Evolutionary conservation across 2,113 vertebrate genomes (phyloP).

Genomic region (Sapajus apella): DNA sequence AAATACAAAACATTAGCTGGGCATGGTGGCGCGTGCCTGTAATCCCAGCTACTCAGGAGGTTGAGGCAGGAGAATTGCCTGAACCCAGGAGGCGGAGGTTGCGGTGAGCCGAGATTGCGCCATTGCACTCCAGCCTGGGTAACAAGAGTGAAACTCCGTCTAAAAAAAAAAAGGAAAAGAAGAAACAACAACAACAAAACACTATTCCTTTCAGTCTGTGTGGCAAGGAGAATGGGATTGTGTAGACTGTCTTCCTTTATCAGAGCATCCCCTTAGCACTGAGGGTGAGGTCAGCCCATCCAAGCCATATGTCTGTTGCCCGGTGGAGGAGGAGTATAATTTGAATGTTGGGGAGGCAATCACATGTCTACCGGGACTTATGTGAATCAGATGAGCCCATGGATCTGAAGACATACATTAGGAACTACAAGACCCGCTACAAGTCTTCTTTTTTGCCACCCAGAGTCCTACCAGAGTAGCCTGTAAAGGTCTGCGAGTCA

Average conservation of each 20-base stretch:
- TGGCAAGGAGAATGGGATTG: not conserved
- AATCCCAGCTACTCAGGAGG: no score
- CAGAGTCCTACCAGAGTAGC: not conserved
- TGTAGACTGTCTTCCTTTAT: not conserved
- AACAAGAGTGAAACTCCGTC: no score
- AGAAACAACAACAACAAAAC: no score
- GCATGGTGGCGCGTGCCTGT: no score
- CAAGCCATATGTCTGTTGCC: not conserved
- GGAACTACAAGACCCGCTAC: not conserved
- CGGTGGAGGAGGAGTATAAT: not conserved
- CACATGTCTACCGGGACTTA: not conserved
- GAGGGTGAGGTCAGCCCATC: not conserved
- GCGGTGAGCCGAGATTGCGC: no score
- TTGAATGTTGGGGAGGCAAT: not conserved
- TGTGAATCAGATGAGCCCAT: not conserved
- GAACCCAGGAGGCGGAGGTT: no score
- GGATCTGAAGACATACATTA: not conserved
- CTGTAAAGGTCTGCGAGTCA: not conserved
- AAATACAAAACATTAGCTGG: no score
- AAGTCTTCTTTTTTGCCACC: not conserved
- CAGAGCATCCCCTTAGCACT: not conserved
- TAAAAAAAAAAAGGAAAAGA: no score
- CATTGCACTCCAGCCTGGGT: no score
- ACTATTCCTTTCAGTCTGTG: not conserved
- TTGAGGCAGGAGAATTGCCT: no score